Percentiles rank a stretch among this genome's conserved stretches.
Conservation (phyloP, 2,113 vertebrate species). For the Ammodytes dubius region DNA sequence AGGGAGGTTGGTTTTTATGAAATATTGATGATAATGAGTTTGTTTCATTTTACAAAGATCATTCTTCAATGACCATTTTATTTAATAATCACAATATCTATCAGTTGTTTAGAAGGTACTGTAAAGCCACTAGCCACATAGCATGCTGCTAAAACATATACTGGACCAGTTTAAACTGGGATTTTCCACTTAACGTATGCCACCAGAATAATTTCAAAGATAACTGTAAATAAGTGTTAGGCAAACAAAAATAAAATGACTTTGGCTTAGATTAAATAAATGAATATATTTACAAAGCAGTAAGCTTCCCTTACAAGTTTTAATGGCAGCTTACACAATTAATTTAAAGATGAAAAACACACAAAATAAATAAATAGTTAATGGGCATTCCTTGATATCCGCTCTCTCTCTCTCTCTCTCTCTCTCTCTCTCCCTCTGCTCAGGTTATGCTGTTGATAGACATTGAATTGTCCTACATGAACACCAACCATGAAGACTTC, state of each 20-base stretch:
- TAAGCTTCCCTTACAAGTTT: too few relatives aligned
- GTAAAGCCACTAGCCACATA: not conserved
- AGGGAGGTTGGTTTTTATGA: not conserved
- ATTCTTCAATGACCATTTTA: not conserved
- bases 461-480: slow-evolving; percentile 98
- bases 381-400: not conserved
- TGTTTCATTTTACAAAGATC: not conserved
- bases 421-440: slow-evolving; percentile 1
- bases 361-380: not conserved
- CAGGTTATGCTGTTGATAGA: slow-evolving; percentile 98
- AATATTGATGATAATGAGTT: not conserved
- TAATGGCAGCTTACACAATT: not conserved
- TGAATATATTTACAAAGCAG: too few relatives aligned
- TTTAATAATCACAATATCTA: not conserved
- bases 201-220: not conserved
- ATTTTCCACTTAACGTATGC: not conserved
- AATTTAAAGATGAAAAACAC: not conserved
- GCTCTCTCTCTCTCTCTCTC: not conserved
- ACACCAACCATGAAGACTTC: slow-evolving; percentile 99
- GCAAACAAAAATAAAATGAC: not conserved
- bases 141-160: not conserved
- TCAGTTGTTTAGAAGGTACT: not conserved
- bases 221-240: not conserved
- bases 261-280: not conserved
- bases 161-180: not conserved